Evolutionary conservation across 2,797 vertebrate genomes (phyloP).

Genomic region (Heterohyrax brucei): DNA sequence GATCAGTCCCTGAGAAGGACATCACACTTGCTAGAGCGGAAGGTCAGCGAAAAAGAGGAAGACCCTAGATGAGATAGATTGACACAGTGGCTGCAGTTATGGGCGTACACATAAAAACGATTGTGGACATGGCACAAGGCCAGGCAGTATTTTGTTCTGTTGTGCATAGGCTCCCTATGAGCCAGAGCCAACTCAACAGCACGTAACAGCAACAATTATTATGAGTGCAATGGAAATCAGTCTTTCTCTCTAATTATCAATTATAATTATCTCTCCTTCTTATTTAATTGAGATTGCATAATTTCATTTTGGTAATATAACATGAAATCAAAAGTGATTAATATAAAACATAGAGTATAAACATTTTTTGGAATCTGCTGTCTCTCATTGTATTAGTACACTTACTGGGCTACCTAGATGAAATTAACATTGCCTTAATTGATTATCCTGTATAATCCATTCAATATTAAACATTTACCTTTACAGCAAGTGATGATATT

Average conservation of each 20-base stretch:
- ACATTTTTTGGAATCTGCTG: not conserved
- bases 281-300: not conserved
- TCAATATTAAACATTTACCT: not conserved
- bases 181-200: too few relatives aligned
- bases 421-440: not conserved
- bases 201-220: not conserved
- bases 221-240: not conserved
- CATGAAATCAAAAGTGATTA: conserved; percentile 41
- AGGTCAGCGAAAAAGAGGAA: too few relatives aligned
- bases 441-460: not conserved
- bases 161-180: too few relatives aligned
- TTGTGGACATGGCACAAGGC: too few relatives aligned
- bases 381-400: not conserved
- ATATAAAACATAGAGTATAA: not conserved
- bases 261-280: conserved; percentile 42
- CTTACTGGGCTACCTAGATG: not conserved
- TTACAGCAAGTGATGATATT: not conserved
- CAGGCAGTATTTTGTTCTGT: too few relatives aligned
- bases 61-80: too few relatives aligned
- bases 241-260: conserved; percentile 46
- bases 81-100: too few relatives aligned
- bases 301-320: not conserved
- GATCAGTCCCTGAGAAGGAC: too few relatives aligned
- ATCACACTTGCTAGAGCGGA: too few relatives aligned
- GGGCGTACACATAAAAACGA: too few relatives aligned